Evolutionary conservation across 2,888 invertebrate species (phyloP).

Genomic region (Amphipoea lucens): DNA sequence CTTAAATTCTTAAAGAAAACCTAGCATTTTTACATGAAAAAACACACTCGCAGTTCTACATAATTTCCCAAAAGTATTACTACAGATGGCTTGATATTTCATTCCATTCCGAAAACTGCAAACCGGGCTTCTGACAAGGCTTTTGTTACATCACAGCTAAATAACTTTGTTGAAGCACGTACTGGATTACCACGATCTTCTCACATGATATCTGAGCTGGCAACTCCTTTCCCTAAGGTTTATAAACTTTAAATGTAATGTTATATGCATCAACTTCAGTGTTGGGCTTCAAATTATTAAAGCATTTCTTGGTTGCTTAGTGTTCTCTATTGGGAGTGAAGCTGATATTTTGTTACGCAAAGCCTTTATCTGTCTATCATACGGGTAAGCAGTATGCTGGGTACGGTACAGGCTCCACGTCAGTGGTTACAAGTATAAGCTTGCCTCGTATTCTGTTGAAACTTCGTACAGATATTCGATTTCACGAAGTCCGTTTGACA

Average conservation of each 20-base stretch:
- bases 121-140: conserved; percentile 35
- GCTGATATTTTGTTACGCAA: not conserved
- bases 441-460: too few species aligned
- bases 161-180: conserved; percentile 56
- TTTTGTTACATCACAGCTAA: conserved; percentile 50
- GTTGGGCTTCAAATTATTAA: conserved; percentile 23
- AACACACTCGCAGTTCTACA: conserved; percentile 8
- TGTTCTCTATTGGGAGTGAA: not conserved
- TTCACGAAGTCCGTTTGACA: too few species aligned
- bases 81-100: conserved; percentile 39
- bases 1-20: not conserved
- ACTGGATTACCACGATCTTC: conserved; percentile 43
- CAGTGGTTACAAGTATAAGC: too few species aligned
- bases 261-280: conserved; percentile 33
- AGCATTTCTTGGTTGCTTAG: conserved; percentile 15
- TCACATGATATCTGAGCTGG: conserved; percentile 39
- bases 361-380: not conserved
- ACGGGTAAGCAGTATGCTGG: not conserved
- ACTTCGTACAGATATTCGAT: too few species aligned
- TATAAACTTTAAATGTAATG: conserved; percentile 42
- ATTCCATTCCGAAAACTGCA: conserved; percentile 54
- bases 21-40: not conserved
- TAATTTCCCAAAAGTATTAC: conserved; percentile 57
- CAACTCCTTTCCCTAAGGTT: conserved; percentile 47
- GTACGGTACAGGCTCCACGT: too few species aligned